These are phyloP conservation scores for Bradypodion ventrale DNA, from an alignment of 2,797 vertebrate genomes.

Conservation along the genomic window DNA sequence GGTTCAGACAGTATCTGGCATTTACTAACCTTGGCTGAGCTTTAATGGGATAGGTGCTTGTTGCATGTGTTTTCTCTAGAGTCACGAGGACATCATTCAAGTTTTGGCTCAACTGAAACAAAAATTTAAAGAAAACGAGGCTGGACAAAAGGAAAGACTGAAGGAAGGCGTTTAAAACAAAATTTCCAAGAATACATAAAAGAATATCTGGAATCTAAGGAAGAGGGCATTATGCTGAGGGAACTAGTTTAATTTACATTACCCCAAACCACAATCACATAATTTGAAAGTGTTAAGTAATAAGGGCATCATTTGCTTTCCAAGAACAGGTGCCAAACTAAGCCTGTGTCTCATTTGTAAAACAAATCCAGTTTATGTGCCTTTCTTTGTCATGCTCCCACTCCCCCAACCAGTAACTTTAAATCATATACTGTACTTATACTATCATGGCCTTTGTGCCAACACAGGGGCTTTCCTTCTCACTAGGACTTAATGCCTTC, in stretches of 20 bases:
- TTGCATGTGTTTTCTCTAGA: conserved; percentile 87
- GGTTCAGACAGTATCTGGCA: not conserved
- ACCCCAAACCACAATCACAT: not conserved
- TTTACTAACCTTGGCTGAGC: conserved; percentile 80
- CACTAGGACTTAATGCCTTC: conserved; percentile 47
- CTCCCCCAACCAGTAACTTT: not conserved
- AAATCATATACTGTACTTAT: not conserved
- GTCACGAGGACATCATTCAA: conserved; percentile 90
- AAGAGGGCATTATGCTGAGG: not conserved
- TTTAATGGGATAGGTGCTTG: conserved; percentile 77
- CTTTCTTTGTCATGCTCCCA: not conserved
- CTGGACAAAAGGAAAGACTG: conserved; percentile 9
- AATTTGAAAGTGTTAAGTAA: not conserved
- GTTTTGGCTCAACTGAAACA: conserved; percentile 88
- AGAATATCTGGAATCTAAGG: not conserved
- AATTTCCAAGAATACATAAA: not conserved
- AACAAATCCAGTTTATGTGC: conserved; percentile 5
- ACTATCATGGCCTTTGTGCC: not conserved
- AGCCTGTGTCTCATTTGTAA: not conserved
- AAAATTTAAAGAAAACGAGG: not conserved
- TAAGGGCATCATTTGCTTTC: not conserved
- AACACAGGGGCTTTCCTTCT: conserved; percentile 22
- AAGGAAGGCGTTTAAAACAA: not conserved
- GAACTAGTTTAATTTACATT: conserved; percentile 4
- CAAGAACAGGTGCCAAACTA: not conserved